These are phyloP conservation scores for Galeopterus variegatus DNA, from an alignment of 2,113 vertebrate genomes.

Conservation along the genomic window DNA sequence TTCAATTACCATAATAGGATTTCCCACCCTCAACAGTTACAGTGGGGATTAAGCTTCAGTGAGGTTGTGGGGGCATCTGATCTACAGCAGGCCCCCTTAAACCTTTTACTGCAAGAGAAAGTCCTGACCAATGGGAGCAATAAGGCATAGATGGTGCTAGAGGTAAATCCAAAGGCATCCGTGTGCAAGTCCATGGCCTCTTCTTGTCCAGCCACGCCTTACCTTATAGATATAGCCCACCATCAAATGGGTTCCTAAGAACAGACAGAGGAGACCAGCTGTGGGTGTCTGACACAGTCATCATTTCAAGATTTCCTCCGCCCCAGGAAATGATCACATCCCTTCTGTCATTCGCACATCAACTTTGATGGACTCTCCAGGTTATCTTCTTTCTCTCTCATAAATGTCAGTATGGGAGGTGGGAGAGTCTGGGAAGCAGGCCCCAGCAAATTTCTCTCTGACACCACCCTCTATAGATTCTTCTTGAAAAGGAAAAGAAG, in stretches of 20 bases:
- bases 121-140: not conserved
- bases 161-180: constrained; percentile 65
- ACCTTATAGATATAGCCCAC: constrained; percentile 30
- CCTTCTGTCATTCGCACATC: not conserved
- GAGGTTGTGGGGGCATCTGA: no score
- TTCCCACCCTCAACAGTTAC: no score
- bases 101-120: not conserved
- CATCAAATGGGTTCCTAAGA: not conserved
- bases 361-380: not conserved
- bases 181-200: not conserved
- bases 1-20: no score
- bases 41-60: no score
- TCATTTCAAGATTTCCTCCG: not conserved
- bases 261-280: not conserved
- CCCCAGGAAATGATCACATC: not conserved
- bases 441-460: constrained; percentile 42
- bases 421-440: not conserved
- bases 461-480: not conserved
- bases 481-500: not conserved
- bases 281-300: not conserved
- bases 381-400: not conserved
- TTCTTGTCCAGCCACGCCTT: not conserved
- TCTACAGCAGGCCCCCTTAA: not conserved
- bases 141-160: not conserved
- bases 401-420: not conserved